Base-by-base conservation (phyloP, 2,113 vertebrate species). In the Boleophthalmus pectinirostris region DNA sequence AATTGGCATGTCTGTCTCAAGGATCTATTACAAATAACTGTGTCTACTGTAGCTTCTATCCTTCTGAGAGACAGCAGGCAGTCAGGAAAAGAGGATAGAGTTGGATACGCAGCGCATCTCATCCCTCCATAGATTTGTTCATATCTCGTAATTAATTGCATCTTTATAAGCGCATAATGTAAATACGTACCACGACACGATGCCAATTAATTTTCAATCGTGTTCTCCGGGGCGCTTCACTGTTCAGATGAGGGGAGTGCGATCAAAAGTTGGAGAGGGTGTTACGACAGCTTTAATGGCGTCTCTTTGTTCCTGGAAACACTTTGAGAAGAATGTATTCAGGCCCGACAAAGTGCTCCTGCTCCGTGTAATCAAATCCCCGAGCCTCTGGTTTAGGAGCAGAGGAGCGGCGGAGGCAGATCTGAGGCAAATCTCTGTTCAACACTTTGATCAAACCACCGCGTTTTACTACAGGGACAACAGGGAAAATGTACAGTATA, bases 141-240 rank as follows among this genome's bases (percentile, higher is more conserved):
- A 85, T 83, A 74, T 87, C 72, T 78, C 74, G 77, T 89, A 90
- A 91, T 92, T 87, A 91, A 91, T 86, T 80, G 81, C 75, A 74
- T 89, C 88, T 90, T 90, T 90, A 91, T 87, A 91, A 88, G 90
- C 86, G 87, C 72, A 87, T 88, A 91, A 89, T 89, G 82, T 86
- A 90, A 91, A 89, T 87, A 88, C 68, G 68, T 69, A 12, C 38
- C 33, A 75, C 83, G 85, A 91, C 88, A 80, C 33, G 43, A 81
- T 80, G 87, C 88, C 91, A 93, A 91, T 91, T 92, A 91, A 88
- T 88, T 89, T 86, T 82, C 84, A 76, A 75, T 80, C 66, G 45
- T 53, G 61, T 72, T 81, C 69, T 85, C 90, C 75, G 68, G 53
- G 77, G 46, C 23, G 49, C 82, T 87, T 82, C 75, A 11, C 79